These are phyloP conservation scores for Orchestia grillus DNA, from an alignment of 1,140 invertebrate species.

Conservation along the genomic window DNA sequence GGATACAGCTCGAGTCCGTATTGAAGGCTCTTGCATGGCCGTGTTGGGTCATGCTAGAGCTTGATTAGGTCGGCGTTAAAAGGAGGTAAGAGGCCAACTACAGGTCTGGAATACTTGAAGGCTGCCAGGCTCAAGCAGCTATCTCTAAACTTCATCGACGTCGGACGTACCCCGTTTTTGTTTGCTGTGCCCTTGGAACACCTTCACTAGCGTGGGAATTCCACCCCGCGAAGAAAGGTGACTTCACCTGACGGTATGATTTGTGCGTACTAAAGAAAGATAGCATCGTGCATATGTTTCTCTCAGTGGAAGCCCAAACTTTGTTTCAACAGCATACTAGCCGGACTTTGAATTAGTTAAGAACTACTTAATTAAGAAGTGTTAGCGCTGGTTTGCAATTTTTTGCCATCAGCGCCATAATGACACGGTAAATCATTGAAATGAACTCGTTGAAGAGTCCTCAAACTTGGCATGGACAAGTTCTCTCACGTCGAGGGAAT, in stretches of 20 bases:
- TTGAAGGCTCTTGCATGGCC: not conserved
- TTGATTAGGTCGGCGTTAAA: not conserved
- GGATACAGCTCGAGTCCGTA: not conserved
- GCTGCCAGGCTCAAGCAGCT: not conserved
- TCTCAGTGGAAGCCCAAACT: not conserved
- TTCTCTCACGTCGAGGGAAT: not conserved
- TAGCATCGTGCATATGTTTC: not conserved
- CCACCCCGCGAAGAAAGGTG: not conserved
- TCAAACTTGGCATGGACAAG: no score
- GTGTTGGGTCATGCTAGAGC: not conserved
- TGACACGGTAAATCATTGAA: not conserved
- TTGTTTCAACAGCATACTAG: not conserved
- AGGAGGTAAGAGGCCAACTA: not conserved
- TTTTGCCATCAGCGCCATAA: not conserved
- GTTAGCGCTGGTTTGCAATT: not conserved
- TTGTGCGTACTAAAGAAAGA: not conserved
- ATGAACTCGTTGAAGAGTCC: no score
- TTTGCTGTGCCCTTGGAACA: not conserved
- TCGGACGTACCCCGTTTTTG: not conserved
- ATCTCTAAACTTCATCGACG: not conserved
- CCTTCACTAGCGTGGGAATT: not conserved
- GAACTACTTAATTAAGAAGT: no score
- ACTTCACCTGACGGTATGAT: not conserved
- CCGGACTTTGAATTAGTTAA: no score
- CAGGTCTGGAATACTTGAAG: not conserved